phyloP scores from a whole-genome alignment of 2,888 invertebrate species.

The Apotomis betuletana region DNA sequence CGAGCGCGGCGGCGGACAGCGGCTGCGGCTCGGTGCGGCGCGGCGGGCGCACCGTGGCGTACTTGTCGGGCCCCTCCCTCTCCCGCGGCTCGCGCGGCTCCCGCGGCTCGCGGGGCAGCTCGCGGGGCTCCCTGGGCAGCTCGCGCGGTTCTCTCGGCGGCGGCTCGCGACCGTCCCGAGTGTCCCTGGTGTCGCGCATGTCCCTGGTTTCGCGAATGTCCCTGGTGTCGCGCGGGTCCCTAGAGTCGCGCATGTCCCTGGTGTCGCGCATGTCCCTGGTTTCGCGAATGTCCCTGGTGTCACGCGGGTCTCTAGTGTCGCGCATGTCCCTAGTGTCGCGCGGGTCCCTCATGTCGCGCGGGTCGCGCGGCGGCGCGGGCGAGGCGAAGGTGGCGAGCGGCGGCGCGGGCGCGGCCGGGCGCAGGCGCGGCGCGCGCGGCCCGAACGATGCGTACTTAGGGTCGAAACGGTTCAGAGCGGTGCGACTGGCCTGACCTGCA shows the following conservation, averaged over 20 bases:
- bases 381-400: constrained; percentile 63
- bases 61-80: constrained; percentile 57
- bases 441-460: constrained; percentile 84
- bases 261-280: constrained; percentile 28
- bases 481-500: constrained; percentile 69
- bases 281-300: constrained; percentile 5
- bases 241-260: constrained; percentile 25
- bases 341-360: constrained; percentile 16
- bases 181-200: constrained; percentile 28
- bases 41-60: constrained; percentile 74
- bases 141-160: constrained; percentile 17
- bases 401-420: constrained; percentile 70
- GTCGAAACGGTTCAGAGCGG: constrained; percentile 84
- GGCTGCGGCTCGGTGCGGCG: constrained; percentile 78
- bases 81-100: constrained; percentile 39
- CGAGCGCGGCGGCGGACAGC: constrained; percentile 80
- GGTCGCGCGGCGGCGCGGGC: constrained; percentile 35
- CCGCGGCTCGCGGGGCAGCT: neutral
- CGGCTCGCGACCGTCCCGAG: neutral
- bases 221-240: constrained; percentile 30
- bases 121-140: neutral
- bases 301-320: no score
- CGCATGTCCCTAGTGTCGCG: constrained; percentile 29
- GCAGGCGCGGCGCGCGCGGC: constrained; percentile 77
- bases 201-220: constrained; percentile 24